Evolutionary conservation across 1,140 invertebrate species (phyloP).

Genomic region (Plutomurus gul): DNA sequence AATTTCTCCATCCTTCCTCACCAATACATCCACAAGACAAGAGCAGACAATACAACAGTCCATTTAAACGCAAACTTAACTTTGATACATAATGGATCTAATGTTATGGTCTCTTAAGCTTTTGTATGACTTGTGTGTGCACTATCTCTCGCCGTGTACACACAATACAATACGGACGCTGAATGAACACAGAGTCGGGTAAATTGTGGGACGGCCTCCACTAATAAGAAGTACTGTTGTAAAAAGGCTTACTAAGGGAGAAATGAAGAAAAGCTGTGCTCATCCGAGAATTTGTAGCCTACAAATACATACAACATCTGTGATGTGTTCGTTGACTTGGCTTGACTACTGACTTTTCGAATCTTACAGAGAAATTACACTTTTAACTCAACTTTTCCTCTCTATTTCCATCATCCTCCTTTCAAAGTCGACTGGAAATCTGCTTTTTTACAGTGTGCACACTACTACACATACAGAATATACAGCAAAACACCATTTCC

Average conservation of each 20-base stretch:
- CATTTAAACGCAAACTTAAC: not conserved
- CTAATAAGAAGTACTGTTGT: not conserved
- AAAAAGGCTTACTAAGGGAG: not conserved
- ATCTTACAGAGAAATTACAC: too few relatives aligned
- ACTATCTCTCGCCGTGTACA: too few relatives aligned
- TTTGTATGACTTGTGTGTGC: not conserved
- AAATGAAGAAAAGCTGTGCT: not conserved
- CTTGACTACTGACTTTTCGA: too few relatives aligned
- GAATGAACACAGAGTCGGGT: too few relatives aligned
- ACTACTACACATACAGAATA: too few relatives aligned
- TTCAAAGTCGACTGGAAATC: too few relatives aligned
- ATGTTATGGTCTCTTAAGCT: not conserved
- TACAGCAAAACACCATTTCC: not conserved
- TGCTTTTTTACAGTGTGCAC: too few relatives aligned
- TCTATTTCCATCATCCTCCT: too few relatives aligned
- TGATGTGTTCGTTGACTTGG: not conserved
- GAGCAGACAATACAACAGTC: not conserved
- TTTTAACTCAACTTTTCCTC: too few relatives aligned
- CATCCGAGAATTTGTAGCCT: not conserved
- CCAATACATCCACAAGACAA: not conserved
- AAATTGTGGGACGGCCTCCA: too few relatives aligned
- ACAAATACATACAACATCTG: slow-evolving; percentile 3
- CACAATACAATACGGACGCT: too few relatives aligned
- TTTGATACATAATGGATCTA: not conserved
- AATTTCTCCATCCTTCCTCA: slow-evolving; percentile 39